Percentiles rank a stretch among this genome's conserved stretches.
Conservation (phyloP, 2,113 vertebrate species). For the Camelus bactrianus region DNA sequence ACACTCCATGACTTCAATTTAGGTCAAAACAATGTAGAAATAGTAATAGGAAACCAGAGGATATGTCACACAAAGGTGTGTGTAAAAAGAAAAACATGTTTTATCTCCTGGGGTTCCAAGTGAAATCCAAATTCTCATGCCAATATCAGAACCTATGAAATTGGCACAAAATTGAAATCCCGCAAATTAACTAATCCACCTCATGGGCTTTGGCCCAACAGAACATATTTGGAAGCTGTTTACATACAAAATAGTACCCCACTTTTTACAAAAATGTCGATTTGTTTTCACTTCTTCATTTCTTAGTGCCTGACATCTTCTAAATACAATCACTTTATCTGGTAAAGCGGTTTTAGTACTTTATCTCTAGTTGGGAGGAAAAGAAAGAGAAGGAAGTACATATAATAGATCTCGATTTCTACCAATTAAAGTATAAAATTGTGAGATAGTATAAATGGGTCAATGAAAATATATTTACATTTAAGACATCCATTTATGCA, state of each 20-base stretch:
- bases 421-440: background rate
- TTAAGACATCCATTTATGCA: background rate
- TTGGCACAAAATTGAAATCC: background rate
- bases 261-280: background rate
- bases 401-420: background rate
- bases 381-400: background rate
- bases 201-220: background rate
- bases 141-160: background rate
- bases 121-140: background rate
- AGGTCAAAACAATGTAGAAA: background rate
- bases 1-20: background rate
- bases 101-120: background rate
- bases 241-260: background rate
- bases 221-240: background rate
- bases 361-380: background rate
- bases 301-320: background rate
- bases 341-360: background rate
- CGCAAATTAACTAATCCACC: background rate
- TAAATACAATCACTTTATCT: background rate
- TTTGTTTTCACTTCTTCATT: background rate
- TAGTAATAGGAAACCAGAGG: background rate
- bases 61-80: background rate
- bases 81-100: background rate
- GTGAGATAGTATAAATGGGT: background rate
- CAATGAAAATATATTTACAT: conserved; percentile 1